phyloP scores from a whole-genome alignment of 2,888 invertebrate species.

The Uloborus plumipes region DNA sequence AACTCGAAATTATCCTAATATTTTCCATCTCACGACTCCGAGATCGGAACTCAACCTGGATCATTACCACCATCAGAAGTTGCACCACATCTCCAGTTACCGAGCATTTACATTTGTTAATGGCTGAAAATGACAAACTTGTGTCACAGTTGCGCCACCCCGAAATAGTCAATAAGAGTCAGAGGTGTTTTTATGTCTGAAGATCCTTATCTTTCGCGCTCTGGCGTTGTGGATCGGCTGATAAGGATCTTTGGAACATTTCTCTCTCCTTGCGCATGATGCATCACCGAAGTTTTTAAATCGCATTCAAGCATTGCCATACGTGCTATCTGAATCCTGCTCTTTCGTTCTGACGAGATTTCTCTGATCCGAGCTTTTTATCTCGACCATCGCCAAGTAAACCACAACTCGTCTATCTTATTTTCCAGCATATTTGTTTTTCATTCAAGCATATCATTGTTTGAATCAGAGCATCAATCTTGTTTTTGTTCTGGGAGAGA shows the following conservation, averaged over 20 bases:
- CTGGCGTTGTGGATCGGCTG: conserved; percentile 39
- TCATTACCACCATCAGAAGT: no score
- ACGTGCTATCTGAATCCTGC: conserved; percentile 17
- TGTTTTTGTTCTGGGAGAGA: no score
- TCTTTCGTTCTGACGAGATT: not conserved
- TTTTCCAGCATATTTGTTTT: not conserved
- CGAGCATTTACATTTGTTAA: no score
- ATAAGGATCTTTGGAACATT: conserved; percentile 41
- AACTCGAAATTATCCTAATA: no score
- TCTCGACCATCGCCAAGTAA: no score
- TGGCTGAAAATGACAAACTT: conserved; percentile 7
- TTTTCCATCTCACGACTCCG: no score
- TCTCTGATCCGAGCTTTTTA: no score
- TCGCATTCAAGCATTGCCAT: conserved; percentile 30
- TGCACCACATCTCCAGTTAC: no score
- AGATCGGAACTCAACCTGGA: no score
- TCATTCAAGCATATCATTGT: not conserved
- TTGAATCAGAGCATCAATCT: no score
- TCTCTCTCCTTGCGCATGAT: conserved; percentile 41
- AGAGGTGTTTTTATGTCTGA: conserved; percentile 36
- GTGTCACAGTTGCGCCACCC: conserved; percentile 33
- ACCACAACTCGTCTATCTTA: no score
- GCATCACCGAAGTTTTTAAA: conserved; percentile 42
- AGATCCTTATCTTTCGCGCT: conserved; percentile 60
- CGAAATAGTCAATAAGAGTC: conserved; percentile 27